phyloP scores from a whole-genome alignment of 2,113 vertebrate genomes.

The Donacobius atricapilla region DNA sequence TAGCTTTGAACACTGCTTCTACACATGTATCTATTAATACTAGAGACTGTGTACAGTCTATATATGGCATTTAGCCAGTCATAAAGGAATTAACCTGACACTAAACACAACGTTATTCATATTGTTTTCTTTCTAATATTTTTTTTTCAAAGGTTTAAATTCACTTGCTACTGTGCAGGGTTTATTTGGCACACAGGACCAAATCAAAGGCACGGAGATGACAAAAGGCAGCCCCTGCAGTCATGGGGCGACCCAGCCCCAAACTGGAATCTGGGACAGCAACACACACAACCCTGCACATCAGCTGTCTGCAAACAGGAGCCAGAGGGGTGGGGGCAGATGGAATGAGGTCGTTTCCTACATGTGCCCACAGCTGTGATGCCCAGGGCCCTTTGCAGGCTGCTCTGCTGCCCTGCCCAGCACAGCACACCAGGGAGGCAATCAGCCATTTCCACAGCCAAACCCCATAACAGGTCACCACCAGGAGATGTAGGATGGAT shows the following conservation, averaged over 20 bases:
- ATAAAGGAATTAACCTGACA: not conserved
- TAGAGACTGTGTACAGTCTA: not conserved
- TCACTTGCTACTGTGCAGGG: not conserved
- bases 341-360: accelerated
- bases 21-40: not conserved
- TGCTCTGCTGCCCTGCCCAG: not conserved
- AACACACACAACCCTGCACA: not conserved
- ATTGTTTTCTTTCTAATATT: not conserved
- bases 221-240: not conserved
- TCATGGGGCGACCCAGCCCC: not conserved
- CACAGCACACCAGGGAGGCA: not conserved
- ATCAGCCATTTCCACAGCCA: not conserved
- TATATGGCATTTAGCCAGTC: not conserved
- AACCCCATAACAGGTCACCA: not conserved
- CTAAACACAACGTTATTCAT: not conserved
- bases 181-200: not conserved
- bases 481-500: not conserved
- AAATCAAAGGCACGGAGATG: not conserved
- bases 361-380: not conserved
- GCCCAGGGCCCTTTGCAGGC: not conserved
- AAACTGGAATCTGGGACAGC: not conserved
- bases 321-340: not conserved
- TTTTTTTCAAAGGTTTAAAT: not conserved
- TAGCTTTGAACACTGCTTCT: not conserved
- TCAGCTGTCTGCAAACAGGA: not conserved